Base-by-base conservation (phyloP, 2,797 vertebrate species). In the Apogon talboti region DNA sequence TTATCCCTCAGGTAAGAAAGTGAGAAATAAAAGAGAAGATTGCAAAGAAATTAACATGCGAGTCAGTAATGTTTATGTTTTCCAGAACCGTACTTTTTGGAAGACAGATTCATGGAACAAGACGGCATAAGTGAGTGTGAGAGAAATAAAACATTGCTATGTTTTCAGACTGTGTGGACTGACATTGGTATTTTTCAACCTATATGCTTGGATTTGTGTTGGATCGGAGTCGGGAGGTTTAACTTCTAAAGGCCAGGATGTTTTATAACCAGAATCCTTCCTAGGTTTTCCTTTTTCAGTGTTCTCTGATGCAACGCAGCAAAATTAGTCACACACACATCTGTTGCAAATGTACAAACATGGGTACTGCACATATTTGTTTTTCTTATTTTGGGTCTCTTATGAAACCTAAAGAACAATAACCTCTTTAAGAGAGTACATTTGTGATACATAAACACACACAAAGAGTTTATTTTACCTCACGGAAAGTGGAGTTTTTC, bases 321-420 rank as follows among this genome's bases (percentile, higher is more conserved):
- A 52, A 63, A 82, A 73, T 78, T 60, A 74, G 61, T 84, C 78
- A 80, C 37, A 7, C 60, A 78, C 62, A 84, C 84, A 87, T 87
- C 79, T 86, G 79, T 62, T 77, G 0, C 72, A 69, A 81, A 85
- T 76, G 69, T 66, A 60, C 69, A 75, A 81, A 71, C 61, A 74
- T 50, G 56, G 71, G 76, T 45, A 66, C 63, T 47, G 51, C 58
- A 28, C 40, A 4, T 50, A 53, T 68, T 84, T 90, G 74, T 80
- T 85, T 86, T 53, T 66, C 60, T 82, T 82, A 74, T 71, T 44
- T 42, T 62, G 49, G 59, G 57, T 79, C 71, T 74, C 77, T 87
- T 86, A 83, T 86, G 82, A 89, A 88, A 87, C 71, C 71, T 83
- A 75, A 85, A 84, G 82, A 88, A 90, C 87, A 91, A 90, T 89